Percentiles rank a stretch among this genome's conserved stretches.
phyloP scores from a whole-genome alignment of 2,888 invertebrate species.

The Platypus cylindrus region DNA sequence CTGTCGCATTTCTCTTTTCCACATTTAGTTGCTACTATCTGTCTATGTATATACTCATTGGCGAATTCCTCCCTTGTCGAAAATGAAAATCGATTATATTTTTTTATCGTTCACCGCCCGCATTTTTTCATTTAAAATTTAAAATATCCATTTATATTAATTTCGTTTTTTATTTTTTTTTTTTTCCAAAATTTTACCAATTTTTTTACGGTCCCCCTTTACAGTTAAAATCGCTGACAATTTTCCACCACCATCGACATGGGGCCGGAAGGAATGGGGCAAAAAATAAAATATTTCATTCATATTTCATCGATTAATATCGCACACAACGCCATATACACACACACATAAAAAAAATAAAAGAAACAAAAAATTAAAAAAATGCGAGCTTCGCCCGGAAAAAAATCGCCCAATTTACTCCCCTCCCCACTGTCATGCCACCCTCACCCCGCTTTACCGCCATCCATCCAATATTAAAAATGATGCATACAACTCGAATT shows the following conservation, averaged over 20 bases:
- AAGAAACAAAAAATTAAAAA: conserved; percentile 10
- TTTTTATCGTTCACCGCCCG: conserved; percentile 1
- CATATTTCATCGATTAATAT: conserved; percentile 19
- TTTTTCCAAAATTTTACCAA: conserved; percentile 9
- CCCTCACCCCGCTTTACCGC: too few species aligned
- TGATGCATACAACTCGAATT: conserved; percentile 22
- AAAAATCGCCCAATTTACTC: conserved; percentile 16
- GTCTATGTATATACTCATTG: too few species aligned
- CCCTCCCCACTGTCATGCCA: too few species aligned
- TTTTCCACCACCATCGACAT: conserved; percentile 8
- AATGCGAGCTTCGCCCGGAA: conserved; percentile 9
- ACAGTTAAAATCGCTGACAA: conserved; percentile 11
- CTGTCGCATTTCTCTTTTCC: too few species aligned
- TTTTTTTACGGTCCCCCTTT: conserved; percentile 11
- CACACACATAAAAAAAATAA: conserved; percentile 12
- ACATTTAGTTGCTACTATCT: too few species aligned
- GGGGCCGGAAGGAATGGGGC: conserved; percentile 4
- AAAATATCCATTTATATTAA: conserved; percentile 17
- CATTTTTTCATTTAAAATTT: conserved; percentile 12
- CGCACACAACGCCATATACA: conserved; percentile 8
- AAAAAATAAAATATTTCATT: conserved; percentile 19
- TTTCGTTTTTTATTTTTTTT: conserved; percentile 15
- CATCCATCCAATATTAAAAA: conserved; percentile 20
- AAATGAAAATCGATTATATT: too few species aligned
- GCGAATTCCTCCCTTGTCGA: too few species aligned